phyloP scores from a whole-genome alignment of 2,113 vertebrate genomes.

The Tricholaema leucomelas region DNA sequence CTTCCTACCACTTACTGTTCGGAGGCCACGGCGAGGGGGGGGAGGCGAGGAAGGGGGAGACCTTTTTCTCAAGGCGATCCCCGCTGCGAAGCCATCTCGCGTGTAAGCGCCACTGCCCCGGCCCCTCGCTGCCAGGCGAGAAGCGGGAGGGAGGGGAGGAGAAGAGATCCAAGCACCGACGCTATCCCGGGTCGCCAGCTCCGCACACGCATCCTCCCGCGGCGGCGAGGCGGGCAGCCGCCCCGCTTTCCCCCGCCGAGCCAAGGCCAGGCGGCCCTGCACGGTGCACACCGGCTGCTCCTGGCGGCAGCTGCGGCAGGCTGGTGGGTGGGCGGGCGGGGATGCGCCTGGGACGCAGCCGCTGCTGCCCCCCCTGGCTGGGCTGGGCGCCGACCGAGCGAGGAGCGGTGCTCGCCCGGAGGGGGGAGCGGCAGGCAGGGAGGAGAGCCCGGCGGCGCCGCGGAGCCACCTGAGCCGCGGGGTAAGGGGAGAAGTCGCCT shows the following conservation, averaged over 20 bases:
- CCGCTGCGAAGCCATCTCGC: slow-evolving; percentile 38
- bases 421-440: background rate
- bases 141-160: background rate
- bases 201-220: background rate
- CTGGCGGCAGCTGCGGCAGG: background rate
- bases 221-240: background rate
- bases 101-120: background rate
- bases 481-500: no score
- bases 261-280: background rate
- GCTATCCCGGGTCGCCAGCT: background rate
- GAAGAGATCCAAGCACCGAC: background rate
- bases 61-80: slow-evolving; percentile 5
- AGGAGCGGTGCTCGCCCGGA: background rate
- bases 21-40: background rate
- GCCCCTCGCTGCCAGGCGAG: background rate
- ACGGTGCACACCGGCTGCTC: background rate
- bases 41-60: background rate
- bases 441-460: background rate
- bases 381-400: background rate
- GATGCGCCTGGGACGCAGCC: background rate
- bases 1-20: slow-evolving; percentile 59
- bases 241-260: background rate
- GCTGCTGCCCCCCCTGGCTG: background rate
- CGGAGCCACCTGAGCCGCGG: background rate
- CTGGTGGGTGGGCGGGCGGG: background rate